Conservation (phyloP, 1,140 invertebrate species). For the Bombus turneri region DNA sequence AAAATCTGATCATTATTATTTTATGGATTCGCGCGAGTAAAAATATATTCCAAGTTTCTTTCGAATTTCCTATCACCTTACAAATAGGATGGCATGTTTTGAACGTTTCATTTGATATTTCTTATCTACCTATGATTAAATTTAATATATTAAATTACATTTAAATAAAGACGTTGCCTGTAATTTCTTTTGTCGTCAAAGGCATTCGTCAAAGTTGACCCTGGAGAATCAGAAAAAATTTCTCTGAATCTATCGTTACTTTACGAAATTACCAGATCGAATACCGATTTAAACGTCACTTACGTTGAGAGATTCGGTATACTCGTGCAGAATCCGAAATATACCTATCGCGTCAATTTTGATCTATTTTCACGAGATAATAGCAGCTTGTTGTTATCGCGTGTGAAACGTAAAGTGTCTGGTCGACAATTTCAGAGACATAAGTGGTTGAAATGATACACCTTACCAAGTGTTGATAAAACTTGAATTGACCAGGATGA, state of each 20-base stretch:
- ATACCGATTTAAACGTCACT: not conserved
- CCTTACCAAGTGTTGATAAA: not conserved
- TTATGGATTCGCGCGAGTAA: not conserved
- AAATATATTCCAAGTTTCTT: not conserved
- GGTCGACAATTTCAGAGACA: not conserved
- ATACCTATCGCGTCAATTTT: not conserved
- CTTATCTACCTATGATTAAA: not conserved
- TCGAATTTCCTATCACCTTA: no score
- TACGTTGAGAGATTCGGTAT: not conserved
- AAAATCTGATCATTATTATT: not conserved
- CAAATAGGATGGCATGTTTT: no score
- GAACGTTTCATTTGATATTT: no score
- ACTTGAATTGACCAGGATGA: not conserved
- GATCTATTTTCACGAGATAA: not conserved
- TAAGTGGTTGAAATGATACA: not conserved
- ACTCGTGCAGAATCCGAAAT: not conserved
- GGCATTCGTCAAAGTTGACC: no score
- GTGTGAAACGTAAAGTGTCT: not conserved
- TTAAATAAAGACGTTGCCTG: not conserved
- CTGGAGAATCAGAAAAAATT: not conserved
- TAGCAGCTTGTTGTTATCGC: not conserved
- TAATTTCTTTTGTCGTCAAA: no score
- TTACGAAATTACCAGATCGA: not conserved
- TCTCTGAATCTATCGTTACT: not conserved
- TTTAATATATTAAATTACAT: not conserved